Percentiles rank a stretch among this genome's conserved stretches.
These are phyloP conservation scores for Tetranychus piercei DNA, from an alignment of 2,888 invertebrate genomes.

Conservation along the genomic window DNA sequence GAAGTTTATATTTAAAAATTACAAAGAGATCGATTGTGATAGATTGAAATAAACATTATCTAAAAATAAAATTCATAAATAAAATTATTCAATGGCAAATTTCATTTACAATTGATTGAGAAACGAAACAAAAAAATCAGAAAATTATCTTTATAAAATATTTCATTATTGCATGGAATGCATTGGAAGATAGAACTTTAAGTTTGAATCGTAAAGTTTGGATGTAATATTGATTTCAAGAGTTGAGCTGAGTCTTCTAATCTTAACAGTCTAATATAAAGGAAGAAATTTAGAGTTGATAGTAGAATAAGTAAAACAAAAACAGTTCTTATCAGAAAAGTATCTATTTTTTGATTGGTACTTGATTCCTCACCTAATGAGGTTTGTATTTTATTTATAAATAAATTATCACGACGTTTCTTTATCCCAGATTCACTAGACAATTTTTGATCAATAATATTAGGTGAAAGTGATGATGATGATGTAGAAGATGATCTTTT, in stretches of 20 bases:
- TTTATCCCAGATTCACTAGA: not conserved
- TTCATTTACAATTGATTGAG: no score
- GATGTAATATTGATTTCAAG: not conserved
- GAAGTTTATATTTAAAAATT: no score
- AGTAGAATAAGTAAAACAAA: not conserved
- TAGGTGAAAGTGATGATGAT: not conserved
- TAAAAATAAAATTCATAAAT: no score
- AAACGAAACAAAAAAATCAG: no score
- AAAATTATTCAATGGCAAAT: no score
- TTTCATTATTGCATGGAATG: no score
- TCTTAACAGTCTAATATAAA: not conserved
- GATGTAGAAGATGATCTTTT: not conserved
- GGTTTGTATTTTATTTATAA: not conserved
- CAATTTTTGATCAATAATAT: not conserved
- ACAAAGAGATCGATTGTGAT: no score
- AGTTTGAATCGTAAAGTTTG: not conserved
- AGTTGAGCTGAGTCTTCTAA: constrained; percentile 6
- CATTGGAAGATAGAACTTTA: not conserved
- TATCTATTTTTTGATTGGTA: not conserved
- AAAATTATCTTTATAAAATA: no score
- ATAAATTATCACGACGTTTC: not conserved
- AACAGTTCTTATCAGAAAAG: constrained; percentile 1
- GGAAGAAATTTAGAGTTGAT: not conserved
- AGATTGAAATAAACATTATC: no score
- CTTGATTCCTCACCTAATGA: not conserved